phyloP scores from a whole-genome alignment of 2,113 vertebrate genomes.

The Epinephelus fuscoguttatus region DNA sequence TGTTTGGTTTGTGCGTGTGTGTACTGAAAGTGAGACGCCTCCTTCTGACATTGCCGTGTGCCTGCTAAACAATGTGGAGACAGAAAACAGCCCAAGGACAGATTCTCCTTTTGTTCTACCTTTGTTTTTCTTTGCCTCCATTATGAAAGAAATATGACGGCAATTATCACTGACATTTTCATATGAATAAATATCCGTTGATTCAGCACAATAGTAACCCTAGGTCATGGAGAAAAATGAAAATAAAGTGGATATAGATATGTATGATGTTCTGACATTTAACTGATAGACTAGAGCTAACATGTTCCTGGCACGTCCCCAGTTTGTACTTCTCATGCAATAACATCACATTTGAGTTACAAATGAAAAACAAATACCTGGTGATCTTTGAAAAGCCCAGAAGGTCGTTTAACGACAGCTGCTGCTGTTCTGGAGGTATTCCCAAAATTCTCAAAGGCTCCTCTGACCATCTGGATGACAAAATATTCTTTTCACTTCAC shows the following conservation, averaged over 20 bases:
- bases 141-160: not conserved
- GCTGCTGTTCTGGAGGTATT: not conserved
- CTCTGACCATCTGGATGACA: not conserved
- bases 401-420: no score
- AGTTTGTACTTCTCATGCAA: no score
- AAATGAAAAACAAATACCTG: no score
- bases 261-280: not conserved
- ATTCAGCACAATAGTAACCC: not conserved
- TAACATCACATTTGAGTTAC: no score
- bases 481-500: no score
- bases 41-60: slow-evolving; percentile 27
- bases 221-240: not conserved
- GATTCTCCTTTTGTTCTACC: slow-evolving; percentile 11
- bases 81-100: slow-evolving; percentile 14
- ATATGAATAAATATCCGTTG: slow-evolving; percentile 11
- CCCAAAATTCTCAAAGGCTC: not conserved
- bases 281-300: not conserved
- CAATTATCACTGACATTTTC: slow-evolving; percentile 12
- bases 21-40: slow-evolving; percentile 11
- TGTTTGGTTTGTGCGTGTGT: slow-evolving; percentile 15
- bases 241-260: not conserved
- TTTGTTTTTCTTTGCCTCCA: slow-evolving; percentile 7
- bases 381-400: not conserved
- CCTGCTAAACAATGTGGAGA: slow-evolving; percentile 21
- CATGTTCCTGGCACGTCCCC: no score